Evolutionary conservation across 2,888 invertebrate species (phyloP).

Genomic region (Apodemia mormo): DNA sequence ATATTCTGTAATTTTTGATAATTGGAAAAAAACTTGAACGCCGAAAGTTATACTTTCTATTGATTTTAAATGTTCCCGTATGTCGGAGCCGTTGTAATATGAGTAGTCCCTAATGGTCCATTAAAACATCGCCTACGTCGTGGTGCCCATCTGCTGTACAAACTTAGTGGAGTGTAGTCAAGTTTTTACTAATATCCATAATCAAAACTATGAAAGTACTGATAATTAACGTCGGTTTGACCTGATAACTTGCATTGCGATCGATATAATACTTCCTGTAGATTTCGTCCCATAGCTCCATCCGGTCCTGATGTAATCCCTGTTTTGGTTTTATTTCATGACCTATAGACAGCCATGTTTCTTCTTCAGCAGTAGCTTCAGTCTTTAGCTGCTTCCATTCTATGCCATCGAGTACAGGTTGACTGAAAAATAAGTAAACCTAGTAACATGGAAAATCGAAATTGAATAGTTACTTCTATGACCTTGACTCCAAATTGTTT

Average conservation of each 20-base stretch:
- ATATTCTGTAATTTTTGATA: no score
- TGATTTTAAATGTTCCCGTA: not conserved
- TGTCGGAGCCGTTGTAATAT: constrained; percentile 1
- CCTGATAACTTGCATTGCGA: constrained; percentile 35
- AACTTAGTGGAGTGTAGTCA: constrained; percentile 13
- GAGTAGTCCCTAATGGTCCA: constrained; percentile 18
- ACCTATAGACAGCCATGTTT: constrained; percentile 55
- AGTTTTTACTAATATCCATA: constrained; percentile 14
- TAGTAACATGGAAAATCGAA: not conserved
- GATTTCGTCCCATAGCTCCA: constrained; percentile 57
- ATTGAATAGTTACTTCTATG: no score
- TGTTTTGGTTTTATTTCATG: constrained; percentile 33
- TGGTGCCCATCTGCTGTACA: constrained; percentile 11
- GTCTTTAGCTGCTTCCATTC: constrained; percentile 48
- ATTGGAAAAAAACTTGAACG: no score
- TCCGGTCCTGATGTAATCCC: constrained; percentile 53
- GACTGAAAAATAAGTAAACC: constrained; percentile 46
- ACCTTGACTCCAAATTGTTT: no score
- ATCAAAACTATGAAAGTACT: constrained; percentile 24
- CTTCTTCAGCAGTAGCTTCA: constrained; percentile 42
- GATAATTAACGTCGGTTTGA: constrained; percentile 30
- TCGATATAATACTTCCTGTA: constrained; percentile 61
- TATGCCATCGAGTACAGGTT: constrained; percentile 45
- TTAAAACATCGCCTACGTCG: constrained; percentile 20
- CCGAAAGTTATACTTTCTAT: no score